Percentiles rank a stretch among this genome's conserved stretches.
Evolutionary conservation across 2,113 vertebrate species (phyloP).

Genomic region (Sprattus sprattus): DNA sequence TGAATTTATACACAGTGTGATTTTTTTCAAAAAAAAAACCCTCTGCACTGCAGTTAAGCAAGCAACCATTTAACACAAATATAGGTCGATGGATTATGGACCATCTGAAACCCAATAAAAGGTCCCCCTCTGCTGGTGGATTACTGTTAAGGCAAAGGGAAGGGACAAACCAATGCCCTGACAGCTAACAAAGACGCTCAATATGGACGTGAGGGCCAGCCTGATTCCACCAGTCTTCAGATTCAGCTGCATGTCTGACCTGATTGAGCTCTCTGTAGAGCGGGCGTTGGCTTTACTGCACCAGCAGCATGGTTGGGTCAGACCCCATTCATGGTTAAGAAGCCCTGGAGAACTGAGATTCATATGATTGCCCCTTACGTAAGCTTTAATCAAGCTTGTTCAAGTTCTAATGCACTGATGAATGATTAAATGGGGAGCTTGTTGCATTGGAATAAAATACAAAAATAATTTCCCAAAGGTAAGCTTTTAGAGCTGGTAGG

Average conservation of each 20-base stretch:
- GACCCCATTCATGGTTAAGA: neutral
- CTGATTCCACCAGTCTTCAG: neutral
- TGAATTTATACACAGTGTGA: neutral
- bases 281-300: neutral
- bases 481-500: neutral
- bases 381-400: neutral
- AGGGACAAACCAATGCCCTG: neutral
- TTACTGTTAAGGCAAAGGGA: neutral
- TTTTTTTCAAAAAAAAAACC: neutral
- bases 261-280: neutral
- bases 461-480: too few species aligned
- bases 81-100: slow-evolving; percentile 19
- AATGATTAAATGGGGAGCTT: neutral
- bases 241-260: neutral
- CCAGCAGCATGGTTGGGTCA: neutral
- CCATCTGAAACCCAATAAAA: slow-evolving; percentile 27
- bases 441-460: neutral
- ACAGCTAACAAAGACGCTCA: neutral
- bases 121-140: slow-evolving; percentile 44
- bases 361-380: neutral
- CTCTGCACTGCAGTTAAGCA: slow-evolving; percentile 17
- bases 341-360: neutral
- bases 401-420: neutral
- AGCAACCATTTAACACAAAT: slow-evolving; percentile 10
- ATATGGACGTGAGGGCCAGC: neutral